Conservation (phyloP, 2,888 invertebrate species). For the Maniola hyperantus region DNA sequence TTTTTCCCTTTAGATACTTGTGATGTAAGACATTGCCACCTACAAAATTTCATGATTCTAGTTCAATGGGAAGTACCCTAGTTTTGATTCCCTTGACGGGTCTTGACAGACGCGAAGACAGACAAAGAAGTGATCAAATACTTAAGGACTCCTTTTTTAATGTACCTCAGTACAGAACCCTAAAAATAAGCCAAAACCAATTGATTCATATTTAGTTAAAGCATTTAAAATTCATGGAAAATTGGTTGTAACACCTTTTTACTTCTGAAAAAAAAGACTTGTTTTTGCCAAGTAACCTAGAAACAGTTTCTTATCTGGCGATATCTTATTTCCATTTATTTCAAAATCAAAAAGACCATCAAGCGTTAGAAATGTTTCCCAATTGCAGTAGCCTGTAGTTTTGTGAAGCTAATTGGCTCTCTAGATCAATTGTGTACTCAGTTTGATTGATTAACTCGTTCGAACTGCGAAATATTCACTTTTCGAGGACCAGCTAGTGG, state of each 20-base stretch:
- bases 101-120: too few species aligned
- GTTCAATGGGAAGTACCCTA: too few species aligned
- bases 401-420: constrained; percentile 27
- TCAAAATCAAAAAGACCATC: constrained; percentile 29
- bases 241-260: constrained; percentile 21
- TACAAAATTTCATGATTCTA: too few species aligned
- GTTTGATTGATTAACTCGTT: constrained; percentile 32
- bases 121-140: too few species aligned
- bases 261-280: constrained; percentile 9
- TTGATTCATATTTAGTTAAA: constrained; percentile 13
- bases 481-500: constrained; percentile 3
- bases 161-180: too few species aligned
- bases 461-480: constrained; percentile 19
- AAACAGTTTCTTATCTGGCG: constrained; percentile 26
- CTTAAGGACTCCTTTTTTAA: too few species aligned
- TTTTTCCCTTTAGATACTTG: too few species aligned
- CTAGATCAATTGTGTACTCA: constrained; percentile 29
- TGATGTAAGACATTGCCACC: too few species aligned
- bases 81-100: too few species aligned
- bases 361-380: constrained; percentile 28
- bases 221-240: constrained; percentile 18
- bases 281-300: constrained; percentile 24
- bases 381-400: constrained; percentile 26
- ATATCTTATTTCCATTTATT: constrained; percentile 32
- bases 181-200: constrained; percentile 12